Base-by-base conservation (phyloP, 2,797 vertebrate species). In the Heterohyrax brucei region DNA sequence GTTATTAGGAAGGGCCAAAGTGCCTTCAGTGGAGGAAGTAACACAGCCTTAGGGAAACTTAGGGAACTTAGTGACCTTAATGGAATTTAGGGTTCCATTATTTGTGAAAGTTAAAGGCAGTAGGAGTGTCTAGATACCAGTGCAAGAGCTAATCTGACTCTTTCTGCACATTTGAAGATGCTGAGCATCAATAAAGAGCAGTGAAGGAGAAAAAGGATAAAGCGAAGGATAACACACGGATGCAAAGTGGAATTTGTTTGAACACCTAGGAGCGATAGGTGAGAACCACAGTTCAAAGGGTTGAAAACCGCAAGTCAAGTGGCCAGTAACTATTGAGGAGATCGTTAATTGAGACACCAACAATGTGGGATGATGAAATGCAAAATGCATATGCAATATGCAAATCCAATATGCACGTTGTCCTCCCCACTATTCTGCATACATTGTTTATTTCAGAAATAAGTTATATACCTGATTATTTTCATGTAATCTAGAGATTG, bases 381-480 rank as follows among this genome's bases (percentile, higher is more conserved):
- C 13, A 21, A 39, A 85, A 77, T 73, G 44, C 39, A 44, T 39
- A 39, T 39, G 39, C 39, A 39, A 39, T 39, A 3, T 39, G 39
- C 39, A 39, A 39, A 39, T 39, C 39, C 39, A 21, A 39, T 88
- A 77, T 73, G 44, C 39, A 44, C 4, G 66, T 76, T 59, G 4
- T 50, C 10, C 28, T 82, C 76, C 7, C 89, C 13, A 28, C 0
- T 70, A 44, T 46, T 86, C 13, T 79, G 3, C 18, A 66, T 16
- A 7, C 66, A 94, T 91, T 76, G 33, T 53, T 87, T 87, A 77
- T 91, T 91, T 93, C 28, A 84, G 12, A 80, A 83, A 89, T 8
- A 76, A 28, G 13, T 85, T 33, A 14, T 72, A 44, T 46, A 33
- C 22, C 4, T 89, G 28, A 0, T 48, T 82, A 79, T 86, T 86